These are phyloP conservation scores for Venustoraphidia nigricollis DNA, from an alignment of 2,888 invertebrate species.

Conservation along the genomic window DNA sequence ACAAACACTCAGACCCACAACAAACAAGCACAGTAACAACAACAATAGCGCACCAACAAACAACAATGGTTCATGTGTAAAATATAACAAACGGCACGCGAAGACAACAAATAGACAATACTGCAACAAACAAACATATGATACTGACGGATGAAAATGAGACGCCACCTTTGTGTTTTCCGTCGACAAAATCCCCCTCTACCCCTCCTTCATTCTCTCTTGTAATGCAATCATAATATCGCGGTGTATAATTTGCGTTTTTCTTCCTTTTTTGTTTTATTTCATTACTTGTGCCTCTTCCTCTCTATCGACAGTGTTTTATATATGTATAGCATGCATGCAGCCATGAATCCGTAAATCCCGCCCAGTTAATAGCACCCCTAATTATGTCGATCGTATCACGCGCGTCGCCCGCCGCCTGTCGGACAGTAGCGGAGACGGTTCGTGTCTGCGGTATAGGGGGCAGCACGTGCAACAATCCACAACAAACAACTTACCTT, in stretches of 20 bases:
- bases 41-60: constrained; percentile 12
- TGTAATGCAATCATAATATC: constrained; percentile 1
- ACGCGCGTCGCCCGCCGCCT: constrained; percentile 1
- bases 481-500: constrained; percentile 5
- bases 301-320: constrained; percentile 18
- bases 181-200: constrained; percentile 16
- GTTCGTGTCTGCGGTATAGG: constrained; percentile 12
- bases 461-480: constrained; percentile 7
- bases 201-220: constrained; percentile 5
- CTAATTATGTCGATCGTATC: constrained; percentile 19
- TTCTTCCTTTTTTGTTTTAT: constrained; percentile 25
- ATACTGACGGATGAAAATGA: constrained; percentile 30
- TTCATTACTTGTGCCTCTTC: constrained; percentile 19
- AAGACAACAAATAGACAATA: no score
- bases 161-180: constrained; percentile 23
- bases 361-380: constrained; percentile 34
- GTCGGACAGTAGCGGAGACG: constrained; percentile 2
- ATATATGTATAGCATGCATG: constrained; percentile 16
- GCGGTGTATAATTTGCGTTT: constrained; percentile 25
- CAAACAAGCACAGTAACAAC: constrained; percentile 14
- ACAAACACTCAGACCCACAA: constrained; percentile 4
- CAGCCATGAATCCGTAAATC: constrained; percentile 33
- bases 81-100: no score
- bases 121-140: constrained; percentile 21
- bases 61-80: neutral